Conservation (phyloP, 2,797 vertebrate genomes). For the Phyllotis vaccarum region DNA sequence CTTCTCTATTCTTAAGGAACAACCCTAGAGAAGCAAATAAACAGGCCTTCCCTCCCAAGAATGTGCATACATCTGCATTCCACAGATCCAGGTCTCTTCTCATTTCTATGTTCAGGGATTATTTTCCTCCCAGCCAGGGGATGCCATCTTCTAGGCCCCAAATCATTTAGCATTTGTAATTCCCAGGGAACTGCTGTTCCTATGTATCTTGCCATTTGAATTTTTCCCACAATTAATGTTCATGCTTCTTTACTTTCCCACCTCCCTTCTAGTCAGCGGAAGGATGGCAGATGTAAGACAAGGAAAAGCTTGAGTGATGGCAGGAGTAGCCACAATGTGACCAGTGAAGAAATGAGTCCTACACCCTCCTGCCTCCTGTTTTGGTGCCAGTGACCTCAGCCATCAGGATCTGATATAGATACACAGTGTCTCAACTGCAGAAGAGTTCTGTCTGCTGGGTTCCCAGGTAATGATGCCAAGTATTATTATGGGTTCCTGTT, state of each 20-base stretch:
- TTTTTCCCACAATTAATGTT: constrained; percentile 41
- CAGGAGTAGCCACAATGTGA: constrained; percentile 33
- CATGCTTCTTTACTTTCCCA: not conserved
- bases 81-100: not conserved
- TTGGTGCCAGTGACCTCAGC: constrained; percentile 7
- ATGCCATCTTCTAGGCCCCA: not conserved
- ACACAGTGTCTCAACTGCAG: not conserved
- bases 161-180: not conserved
- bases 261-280: constrained; percentile 34
- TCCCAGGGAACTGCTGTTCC: not conserved
- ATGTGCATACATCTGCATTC: not conserved
- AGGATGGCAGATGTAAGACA: constrained; percentile 52
- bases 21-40: not conserved
- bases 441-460: not conserved
- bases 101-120: not conserved
- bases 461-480: no score
- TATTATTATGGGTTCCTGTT: not conserved
- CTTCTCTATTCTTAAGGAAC: not conserved
- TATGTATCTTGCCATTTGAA: not conserved
- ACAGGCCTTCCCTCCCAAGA: no score
- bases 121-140: not conserved
- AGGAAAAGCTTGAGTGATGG: not conserved
- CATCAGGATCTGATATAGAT: not conserved
- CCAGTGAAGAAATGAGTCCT: not conserved
- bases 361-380: not conserved